phyloP scores from a whole-genome alignment of 2,113 vertebrate genomes.

The Plectropomus leopardus region DNA sequence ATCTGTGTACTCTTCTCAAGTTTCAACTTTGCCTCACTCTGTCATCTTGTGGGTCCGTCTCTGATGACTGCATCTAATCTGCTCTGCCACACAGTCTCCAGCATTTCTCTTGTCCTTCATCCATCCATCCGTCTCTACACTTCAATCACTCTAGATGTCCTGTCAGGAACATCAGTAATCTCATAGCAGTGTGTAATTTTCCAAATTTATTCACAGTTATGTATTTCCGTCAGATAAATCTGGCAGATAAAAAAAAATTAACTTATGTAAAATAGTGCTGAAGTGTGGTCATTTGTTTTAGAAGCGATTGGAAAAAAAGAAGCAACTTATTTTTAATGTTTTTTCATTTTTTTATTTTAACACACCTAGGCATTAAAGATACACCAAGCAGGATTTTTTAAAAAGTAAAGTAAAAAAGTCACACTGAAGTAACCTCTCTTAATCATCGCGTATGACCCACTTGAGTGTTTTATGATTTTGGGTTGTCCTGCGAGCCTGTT shows the following conservation, averaged over 20 bases:
- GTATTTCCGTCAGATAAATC: conserved; percentile 17
- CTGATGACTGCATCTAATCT: conserved; percentile 35
- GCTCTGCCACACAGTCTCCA: conserved; percentile 9
- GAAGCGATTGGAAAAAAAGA: too few species aligned
- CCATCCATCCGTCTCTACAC: conserved; percentile 14
- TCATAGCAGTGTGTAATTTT: not conserved
- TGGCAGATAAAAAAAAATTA: not conserved
- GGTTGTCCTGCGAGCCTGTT: too few species aligned
- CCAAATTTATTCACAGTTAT: not conserved
- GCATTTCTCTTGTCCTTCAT: conserved; percentile 7
- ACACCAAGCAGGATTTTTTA: too few species aligned
- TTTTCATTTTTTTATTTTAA: too few species aligned
- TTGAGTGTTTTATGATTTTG: too few species aligned
- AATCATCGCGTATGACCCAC: too few species aligned
- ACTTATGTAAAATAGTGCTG: not conserved
- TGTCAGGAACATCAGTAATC: conserved; percentile 28
- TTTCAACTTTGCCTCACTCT: not conserved
- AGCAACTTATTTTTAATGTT: too few species aligned
- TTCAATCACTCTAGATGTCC: conserved; percentile 25
- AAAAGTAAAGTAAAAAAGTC: too few species aligned
- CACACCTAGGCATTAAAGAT: too few species aligned
- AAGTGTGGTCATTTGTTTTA: too few species aligned
- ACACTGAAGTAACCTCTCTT: too few species aligned
- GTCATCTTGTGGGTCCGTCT: conserved; percentile 21
- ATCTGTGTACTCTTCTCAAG: conserved; percentile 7